These are phyloP conservation scores for Aromia moschata DNA, from an alignment of 2,888 invertebrate species.

Conservation along the genomic window DNA sequence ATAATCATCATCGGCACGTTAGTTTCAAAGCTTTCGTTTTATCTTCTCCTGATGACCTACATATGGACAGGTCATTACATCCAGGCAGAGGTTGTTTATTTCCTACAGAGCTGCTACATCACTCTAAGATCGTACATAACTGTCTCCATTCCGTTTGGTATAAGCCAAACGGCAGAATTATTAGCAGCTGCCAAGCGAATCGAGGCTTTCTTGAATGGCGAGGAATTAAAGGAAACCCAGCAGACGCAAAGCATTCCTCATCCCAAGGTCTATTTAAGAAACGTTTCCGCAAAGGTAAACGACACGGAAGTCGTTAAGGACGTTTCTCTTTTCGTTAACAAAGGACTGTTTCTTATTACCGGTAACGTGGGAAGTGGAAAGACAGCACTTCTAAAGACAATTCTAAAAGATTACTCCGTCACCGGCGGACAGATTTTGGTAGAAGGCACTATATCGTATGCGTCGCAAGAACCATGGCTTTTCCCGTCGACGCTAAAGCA, in stretches of 20 bases:
- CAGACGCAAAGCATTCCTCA: neutral
- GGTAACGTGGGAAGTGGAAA: slow-evolving; percentile 66
- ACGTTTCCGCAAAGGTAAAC: slow-evolving; percentile 44
- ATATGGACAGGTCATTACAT: slow-evolving; percentile 44
- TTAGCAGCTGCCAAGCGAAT: slow-evolving; percentile 46
- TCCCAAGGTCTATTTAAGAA: slow-evolving; percentile 35
- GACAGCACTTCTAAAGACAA: slow-evolving; percentile 50
- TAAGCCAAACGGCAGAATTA: slow-evolving; percentile 47
- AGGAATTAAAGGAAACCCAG: slow-evolving; percentile 8
- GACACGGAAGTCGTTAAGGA: slow-evolving; percentile 58
- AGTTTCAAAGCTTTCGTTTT: slow-evolving; percentile 46
- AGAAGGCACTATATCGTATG: slow-evolving; percentile 52
- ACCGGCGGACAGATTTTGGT: slow-evolving; percentile 43
- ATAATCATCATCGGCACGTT: slow-evolving; percentile 53
- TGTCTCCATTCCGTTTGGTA: slow-evolving; percentile 50
- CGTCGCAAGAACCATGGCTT: slow-evolving; percentile 55
- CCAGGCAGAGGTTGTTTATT: slow-evolving; percentile 46
- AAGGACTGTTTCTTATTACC: slow-evolving; percentile 65
- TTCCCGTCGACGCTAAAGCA: slow-evolving; percentile 53
- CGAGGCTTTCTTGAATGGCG: slow-evolving; percentile 35
- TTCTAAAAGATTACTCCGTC: slow-evolving; percentile 48
- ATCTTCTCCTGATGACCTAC: slow-evolving; percentile 48
- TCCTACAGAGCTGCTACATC: slow-evolving; percentile 41
- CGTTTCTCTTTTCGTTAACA: slow-evolving; percentile 61
- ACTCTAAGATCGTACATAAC: slow-evolving; percentile 46